Evolutionary conservation across 2,888 invertebrate species (phyloP), one percentile per base, ranked within the genome.

Genomic region (Hydraecia micacea): DNA sequence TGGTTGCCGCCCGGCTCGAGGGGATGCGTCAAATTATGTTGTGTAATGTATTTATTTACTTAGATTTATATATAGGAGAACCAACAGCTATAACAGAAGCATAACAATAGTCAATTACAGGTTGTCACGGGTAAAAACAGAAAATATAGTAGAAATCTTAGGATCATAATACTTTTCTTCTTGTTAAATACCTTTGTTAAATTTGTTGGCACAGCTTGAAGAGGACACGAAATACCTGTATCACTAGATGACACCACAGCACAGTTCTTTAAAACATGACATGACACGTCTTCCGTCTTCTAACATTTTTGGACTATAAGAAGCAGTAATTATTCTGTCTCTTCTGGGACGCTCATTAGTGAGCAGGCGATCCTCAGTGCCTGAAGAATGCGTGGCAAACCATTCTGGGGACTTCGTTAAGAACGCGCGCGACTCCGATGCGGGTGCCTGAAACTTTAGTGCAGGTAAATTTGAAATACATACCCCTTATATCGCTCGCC

Each of bases 31-130:
- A 86, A 89, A 88, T 91, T 90, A 89, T 91, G 93, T 94, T 94
- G 91, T 95, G 95, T 95, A 95, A 91, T n/a, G n/a, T n/a, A 95
- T 94, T 94, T 39, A 39, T 39, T 39, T 6, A 39, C n/a, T n/a
- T n/a, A n/a, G n/a, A n/a, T 39, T 39, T 39, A 39, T 39, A 9
- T 39, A 0, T 9, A 8, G 39, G 39, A 39, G 9, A 39, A 39
- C 39, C 39, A 39, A 39, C 9, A 39, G 39, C 39, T 39, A 8
- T 39, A 39, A 39, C 9, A 39, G 9, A 39, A 6, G 39, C 9
- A 39, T 39, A 39, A 39, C 39, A 39, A 39, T 39, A 39, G 39
- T 6, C 39, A 9, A 39, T 39, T 39, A 39, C 39, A 39, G 39
- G 39, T 39, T 39, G 6, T 39, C 39, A 39, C 39, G 39, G 39